These are phyloP conservation scores for Clarias pachynema DNA, from an alignment of 2,797 vertebrate genomes.

Conservation along the genomic window DNA sequence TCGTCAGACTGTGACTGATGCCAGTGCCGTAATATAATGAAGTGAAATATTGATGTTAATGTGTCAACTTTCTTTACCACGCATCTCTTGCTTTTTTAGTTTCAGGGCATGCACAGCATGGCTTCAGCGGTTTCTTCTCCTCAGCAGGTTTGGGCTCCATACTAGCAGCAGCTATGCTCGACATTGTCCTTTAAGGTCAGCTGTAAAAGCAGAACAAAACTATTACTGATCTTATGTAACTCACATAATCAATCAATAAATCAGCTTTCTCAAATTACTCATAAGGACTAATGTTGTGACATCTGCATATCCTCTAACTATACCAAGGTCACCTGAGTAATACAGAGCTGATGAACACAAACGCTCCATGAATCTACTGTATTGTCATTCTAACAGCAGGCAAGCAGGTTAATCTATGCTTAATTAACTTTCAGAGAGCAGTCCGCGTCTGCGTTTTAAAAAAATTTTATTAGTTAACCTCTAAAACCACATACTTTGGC, in stretches of 20 bases:
- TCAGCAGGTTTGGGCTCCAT: conserved; percentile 65
- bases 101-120: conserved; percentile 95
- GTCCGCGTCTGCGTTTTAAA: not conserved
- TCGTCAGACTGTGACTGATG: not conserved
- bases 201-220: conserved; percentile 15
- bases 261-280: not conserved
- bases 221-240: not conserved
- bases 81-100: conserved; percentile 91
- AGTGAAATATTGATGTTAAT: not conserved
- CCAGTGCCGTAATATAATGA: not conserved
- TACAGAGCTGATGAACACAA: not conserved
- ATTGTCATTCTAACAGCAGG: not conserved
- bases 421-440: not conserved
- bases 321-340: not conserved
- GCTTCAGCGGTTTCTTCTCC: conserved; percentile 88
- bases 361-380: not conserved
- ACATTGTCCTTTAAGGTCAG: conserved; percentile 72
- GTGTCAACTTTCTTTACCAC: conserved; percentile 76
- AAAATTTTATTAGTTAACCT: not conserved
- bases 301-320: not conserved
- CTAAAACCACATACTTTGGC: not conserved
- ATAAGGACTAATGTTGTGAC: not conserved
- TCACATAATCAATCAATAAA: not conserved
- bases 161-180: conserved; percentile 76
- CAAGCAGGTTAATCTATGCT: not conserved